A percentile compares a stretch with the other conserved stretches of the same genome.
phyloP scores from a whole-genome alignment of 2,888 invertebrate species.

The Leptopilina drosophilae region DNA sequence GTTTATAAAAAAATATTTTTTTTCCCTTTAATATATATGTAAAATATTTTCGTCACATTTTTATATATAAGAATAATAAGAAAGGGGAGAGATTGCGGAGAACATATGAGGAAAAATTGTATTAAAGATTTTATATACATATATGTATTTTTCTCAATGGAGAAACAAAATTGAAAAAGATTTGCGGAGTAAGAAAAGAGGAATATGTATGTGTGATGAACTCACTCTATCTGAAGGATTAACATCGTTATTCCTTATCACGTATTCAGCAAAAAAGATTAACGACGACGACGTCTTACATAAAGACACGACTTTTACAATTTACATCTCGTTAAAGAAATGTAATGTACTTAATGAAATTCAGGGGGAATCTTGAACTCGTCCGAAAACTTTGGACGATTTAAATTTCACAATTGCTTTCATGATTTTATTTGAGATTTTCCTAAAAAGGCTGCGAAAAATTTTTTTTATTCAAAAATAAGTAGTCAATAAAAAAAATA shows the following conservation, averaged over 20 bases:
- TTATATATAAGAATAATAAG: no score
- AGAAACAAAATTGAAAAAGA: not conserved
- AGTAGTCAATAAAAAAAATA: no score
- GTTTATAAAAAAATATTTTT: not conserved
- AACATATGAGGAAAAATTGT: not conserved
- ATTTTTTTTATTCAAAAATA: not conserved
- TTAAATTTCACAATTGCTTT: not conserved
- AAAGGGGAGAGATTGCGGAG: no score
- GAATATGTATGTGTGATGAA: not conserved
- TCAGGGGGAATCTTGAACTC: not conserved
- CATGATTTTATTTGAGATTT: not conserved
- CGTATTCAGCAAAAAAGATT: not conserved
- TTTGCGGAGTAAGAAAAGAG: not conserved
- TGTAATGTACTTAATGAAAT: constrained; percentile 26
- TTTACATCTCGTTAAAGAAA: constrained; percentile 25
- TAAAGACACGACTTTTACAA: constrained; percentile 24
- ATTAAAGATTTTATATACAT: not conserved
- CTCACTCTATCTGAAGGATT: constrained; percentile 6
- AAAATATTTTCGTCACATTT: not conserved
- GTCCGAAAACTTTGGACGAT: not conserved
- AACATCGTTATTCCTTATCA: constrained; percentile 24
- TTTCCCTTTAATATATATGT: not conserved
- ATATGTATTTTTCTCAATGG: no score
- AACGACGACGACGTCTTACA: not conserved
- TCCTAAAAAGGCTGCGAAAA: not conserved